Evolutionary conservation across 2,797 vertebrate genomes (phyloP).

Genomic region (Parotocinclus haroldoi): DNA sequence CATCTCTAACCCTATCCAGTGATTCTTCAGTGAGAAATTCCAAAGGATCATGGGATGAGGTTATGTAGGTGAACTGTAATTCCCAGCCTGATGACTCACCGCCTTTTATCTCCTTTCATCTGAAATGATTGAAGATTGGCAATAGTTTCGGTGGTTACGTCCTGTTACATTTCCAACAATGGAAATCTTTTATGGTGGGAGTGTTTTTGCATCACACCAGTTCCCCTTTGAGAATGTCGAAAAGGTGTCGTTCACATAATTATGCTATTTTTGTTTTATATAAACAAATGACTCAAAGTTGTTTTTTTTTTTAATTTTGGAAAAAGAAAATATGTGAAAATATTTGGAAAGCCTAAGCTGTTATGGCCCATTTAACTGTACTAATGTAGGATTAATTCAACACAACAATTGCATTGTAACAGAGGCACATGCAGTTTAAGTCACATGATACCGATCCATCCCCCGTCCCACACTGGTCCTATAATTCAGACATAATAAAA

Average conservation of each 20-base stretch:
- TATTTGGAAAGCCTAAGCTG: no score
- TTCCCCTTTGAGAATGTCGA: not conserved
- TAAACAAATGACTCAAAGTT: no score
- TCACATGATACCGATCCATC: no score
- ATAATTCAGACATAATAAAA: no score
- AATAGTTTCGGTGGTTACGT: not conserved
- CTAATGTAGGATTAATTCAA: no score
- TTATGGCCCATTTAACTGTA: no score
- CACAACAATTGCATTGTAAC: no score
- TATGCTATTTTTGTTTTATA: not conserved
- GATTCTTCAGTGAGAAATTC: not conserved
- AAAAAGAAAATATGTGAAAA: no score
- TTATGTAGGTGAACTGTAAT: not conserved
- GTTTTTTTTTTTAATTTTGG: no score
- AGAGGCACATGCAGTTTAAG: no score
- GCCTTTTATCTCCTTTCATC: not conserved
- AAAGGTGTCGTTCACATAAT: not conserved
- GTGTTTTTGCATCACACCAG: not conserved
- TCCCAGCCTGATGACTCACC: constrained; percentile 7
- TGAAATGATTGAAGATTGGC: not conserved
- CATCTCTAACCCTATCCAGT: not conserved
- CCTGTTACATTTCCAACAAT: no score
- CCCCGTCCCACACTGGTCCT: no score
- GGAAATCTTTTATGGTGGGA: not conserved
- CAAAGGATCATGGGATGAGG: not conserved